phyloP scores from a whole-genome alignment of 2,888 invertebrate genomes.

The Falcaria lacertinaria region DNA sequence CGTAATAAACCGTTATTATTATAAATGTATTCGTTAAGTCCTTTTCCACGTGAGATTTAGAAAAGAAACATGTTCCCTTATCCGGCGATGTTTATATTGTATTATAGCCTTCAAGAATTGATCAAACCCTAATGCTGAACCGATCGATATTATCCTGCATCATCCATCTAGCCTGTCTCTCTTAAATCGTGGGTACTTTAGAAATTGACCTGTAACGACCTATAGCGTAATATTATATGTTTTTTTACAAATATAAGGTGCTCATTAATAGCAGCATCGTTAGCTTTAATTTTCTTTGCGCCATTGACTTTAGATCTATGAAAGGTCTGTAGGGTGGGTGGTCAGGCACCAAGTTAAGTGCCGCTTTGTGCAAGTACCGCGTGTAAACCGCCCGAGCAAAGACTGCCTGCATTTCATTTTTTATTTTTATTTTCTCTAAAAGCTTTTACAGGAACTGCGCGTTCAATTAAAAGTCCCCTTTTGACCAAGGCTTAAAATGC shows the following conservation, averaged over 20 bases:
- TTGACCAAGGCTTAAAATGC: conserved; percentile 33
- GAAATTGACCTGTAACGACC: too few relatives aligned
- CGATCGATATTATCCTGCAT: too few relatives aligned
- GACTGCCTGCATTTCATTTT: conserved; percentile 43
- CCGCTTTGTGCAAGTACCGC: conserved; percentile 49
- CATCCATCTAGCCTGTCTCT: too few relatives aligned
- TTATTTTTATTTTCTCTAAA: conserved; percentile 52
- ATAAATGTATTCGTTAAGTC: too few relatives aligned
- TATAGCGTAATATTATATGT: not conserved
- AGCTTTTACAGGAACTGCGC: conserved; percentile 54
- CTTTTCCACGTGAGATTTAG: too few relatives aligned
- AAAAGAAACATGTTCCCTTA: too few relatives aligned
- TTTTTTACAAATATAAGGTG: not conserved
- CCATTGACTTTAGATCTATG: conserved; percentile 36
- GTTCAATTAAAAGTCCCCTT: conserved; percentile 56
- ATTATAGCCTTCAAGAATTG: too few relatives aligned
- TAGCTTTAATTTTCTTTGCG: conserved; percentile 37
- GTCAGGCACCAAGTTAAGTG: conserved; percentile 48
- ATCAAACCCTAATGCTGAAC: too few relatives aligned
- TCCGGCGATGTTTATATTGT: too few relatives aligned
- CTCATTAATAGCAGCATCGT: conserved; percentile 20
- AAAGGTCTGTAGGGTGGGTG: conserved; percentile 40
- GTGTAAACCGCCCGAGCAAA: conserved; percentile 49
- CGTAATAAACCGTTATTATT: too few relatives aligned
- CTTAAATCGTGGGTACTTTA: too few relatives aligned